Evolutionary conservation across 2,113 vertebrate species (phyloP).

Genomic region (Nycticorax nycticorax): DNA sequence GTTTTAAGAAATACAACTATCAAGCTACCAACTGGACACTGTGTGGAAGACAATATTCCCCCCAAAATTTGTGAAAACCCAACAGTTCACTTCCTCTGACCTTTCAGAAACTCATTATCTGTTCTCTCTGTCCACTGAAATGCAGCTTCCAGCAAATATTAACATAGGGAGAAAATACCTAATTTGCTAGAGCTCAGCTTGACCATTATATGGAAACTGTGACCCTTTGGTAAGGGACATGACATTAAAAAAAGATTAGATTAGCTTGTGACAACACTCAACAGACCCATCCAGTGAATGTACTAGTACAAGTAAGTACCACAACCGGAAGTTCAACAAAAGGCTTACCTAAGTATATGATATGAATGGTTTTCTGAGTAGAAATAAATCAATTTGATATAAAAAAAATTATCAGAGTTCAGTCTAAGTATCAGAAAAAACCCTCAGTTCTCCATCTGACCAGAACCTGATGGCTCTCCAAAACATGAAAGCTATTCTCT

Average conservation of each 20-base stretch:
- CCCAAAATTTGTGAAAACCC: neutral
- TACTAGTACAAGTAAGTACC: neutral
- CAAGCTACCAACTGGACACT: neutral
- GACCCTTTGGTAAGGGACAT: neutral
- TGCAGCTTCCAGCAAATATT: neutral
- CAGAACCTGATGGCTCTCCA: neutral
- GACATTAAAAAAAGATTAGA: neutral
- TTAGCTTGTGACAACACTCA: neutral
- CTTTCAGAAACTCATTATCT: neutral
- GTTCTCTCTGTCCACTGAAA: neutral
- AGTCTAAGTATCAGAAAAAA: neutral
- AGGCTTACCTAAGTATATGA: neutral
- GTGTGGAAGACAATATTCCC: neutral
- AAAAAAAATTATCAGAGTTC: neutral
- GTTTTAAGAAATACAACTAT: neutral
- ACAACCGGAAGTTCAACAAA: neutral
- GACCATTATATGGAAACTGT: neutral
- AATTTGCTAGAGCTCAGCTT: neutral
- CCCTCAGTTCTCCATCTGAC: neutral
- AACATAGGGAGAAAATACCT: neutral
- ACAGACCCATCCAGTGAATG: neutral
- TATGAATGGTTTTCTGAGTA: neutral
- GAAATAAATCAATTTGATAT: neutral
- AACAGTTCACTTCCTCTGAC: neutral
- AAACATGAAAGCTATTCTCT: neutral